phyloP scores from a whole-genome alignment of 2,113 vertebrate genomes.

The Megalops atlanticus region DNA sequence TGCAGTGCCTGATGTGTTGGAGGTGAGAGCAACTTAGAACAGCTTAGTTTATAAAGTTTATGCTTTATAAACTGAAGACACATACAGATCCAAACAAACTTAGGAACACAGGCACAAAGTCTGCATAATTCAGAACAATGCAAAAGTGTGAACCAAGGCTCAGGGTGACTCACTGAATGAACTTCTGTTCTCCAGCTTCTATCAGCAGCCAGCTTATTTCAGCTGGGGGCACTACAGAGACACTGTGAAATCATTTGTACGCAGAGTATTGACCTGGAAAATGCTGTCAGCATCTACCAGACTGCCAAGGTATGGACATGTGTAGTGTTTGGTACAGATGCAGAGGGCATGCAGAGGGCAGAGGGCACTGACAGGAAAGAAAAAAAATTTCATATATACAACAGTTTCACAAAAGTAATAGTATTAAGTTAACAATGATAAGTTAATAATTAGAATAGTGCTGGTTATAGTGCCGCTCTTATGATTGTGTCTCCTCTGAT shows the following conservation, averaged over 20 bases:
- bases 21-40: slow-evolving; percentile 73
- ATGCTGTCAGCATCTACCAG: slow-evolving; percentile 87
- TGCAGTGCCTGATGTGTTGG: slow-evolving; percentile 81
- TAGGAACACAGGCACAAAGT: not conserved
- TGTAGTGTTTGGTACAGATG: not conserved
- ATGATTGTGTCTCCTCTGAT: not conserved
- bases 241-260: slow-evolving; percentile 93
- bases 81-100: not conserved
- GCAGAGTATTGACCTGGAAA: slow-evolving; percentile 81
- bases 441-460: not conserved
- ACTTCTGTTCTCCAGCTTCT: slow-evolving; percentile 73
- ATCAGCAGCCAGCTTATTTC: slow-evolving; percentile 87
- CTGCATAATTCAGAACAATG: too few species aligned
- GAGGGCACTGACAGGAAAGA: not conserved
- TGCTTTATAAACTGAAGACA: not conserved
- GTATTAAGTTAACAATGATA: not conserved
- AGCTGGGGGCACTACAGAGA: slow-evolving; percentile 85
- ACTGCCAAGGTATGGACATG: slow-evolving; percentile 83
- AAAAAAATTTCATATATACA: too few species aligned
- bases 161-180: not conserved
- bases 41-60: slow-evolving; percentile 7
- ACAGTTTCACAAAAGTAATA: not conserved
- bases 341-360: not conserved
- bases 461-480: not conserved
- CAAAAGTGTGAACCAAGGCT: not conserved